These are phyloP conservation scores for Terebella lapidaria DNA, from an alignment of 2,888 invertebrate species.

Conservation along the genomic window DNA sequence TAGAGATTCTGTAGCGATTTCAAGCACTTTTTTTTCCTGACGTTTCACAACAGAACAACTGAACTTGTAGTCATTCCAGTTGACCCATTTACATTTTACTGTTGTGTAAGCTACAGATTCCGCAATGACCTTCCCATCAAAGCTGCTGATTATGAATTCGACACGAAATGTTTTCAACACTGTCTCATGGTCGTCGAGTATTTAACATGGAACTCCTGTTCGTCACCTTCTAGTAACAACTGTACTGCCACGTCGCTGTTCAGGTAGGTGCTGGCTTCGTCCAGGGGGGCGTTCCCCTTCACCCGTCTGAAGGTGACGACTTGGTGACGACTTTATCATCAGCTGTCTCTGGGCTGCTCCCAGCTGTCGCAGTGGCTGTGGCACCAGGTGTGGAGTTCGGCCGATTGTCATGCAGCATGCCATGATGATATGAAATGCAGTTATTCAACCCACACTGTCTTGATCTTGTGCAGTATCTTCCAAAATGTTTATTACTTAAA, in stretches of 20 bases:
- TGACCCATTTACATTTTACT: conserved; percentile 10
- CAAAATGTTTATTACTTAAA: no score
- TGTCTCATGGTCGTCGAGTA: conserved; percentile 2
- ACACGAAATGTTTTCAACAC: conserved; percentile 6
- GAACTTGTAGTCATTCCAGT: conserved; percentile 4
- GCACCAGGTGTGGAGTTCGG: no score
- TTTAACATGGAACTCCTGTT: conserved; percentile 1
- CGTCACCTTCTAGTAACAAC: neutral
- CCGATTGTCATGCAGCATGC: no score
- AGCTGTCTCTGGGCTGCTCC: no score
- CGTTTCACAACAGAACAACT: neutral
- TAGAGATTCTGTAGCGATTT: no score
- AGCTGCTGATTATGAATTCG: conserved; percentile 10
- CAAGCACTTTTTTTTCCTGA: no score
- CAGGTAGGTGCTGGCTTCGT: conserved; percentile 4
- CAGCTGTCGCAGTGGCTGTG: no score
- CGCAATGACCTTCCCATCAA: conserved; percentile 6
- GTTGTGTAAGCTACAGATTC: conserved; percentile 4
- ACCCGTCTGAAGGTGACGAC: no score
- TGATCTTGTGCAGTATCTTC: no score
- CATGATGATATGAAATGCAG: no score
- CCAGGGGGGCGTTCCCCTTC: neutral
- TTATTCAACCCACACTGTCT: no score
- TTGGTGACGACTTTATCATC: no score
- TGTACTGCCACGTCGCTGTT: conserved; percentile 1